phyloP scores from a whole-genome alignment of 1,140 invertebrate species.

The Forficula auricularia region DNA sequence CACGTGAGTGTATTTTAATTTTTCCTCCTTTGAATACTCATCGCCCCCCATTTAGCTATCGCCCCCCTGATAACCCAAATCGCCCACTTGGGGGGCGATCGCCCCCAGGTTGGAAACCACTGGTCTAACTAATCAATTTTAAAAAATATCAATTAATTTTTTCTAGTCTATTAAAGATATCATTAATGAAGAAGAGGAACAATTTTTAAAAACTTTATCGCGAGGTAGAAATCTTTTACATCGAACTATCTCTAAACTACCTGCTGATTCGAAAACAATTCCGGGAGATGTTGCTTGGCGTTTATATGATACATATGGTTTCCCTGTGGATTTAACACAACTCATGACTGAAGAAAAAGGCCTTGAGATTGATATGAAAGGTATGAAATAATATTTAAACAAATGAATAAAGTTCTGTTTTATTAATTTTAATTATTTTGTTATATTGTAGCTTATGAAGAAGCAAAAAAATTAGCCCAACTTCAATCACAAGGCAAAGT shows the following conservation, averaged over 20 bases:
- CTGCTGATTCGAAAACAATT: slow-evolving; percentile 35
- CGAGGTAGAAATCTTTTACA: slow-evolving; percentile 80
- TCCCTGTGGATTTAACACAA: slow-evolving; percentile 92
- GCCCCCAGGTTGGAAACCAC: too few relatives aligned
- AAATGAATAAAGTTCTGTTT: too few relatives aligned
- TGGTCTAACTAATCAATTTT: too few relatives aligned
- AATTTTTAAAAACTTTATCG: slow-evolving; percentile 92
- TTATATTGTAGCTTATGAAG: slow-evolving; percentile 52
- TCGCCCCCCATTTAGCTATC: too few relatives aligned
- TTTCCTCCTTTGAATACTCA: too few relatives aligned
- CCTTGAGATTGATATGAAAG: slow-evolving; percentile 63
- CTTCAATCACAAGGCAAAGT: slow-evolving; percentile 67
- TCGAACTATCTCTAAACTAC: slow-evolving; percentile 73
- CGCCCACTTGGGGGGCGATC: too few relatives aligned
- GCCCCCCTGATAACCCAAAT: too few relatives aligned
- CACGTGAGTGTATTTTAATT: too few relatives aligned
- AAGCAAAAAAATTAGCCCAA: slow-evolving; percentile 79
- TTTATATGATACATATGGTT: slow-evolving; percentile 97
- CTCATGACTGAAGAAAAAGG: slow-evolving; percentile 96
- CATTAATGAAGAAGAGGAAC: slow-evolving; percentile 95
- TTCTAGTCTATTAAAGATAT: slow-evolving; percentile 78
- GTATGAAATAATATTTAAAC: too few relatives aligned
- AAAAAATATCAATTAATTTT: too few relatives aligned
- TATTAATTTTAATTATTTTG: too few relatives aligned
- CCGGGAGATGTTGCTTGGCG: slow-evolving; percentile 94